A percentile compares a stretch with the other conserved stretches of the same genome.
These are phyloP conservation scores for Ia io DNA, from an alignment of 2,113 vertebrate species.

Conservation along the genomic window DNA sequence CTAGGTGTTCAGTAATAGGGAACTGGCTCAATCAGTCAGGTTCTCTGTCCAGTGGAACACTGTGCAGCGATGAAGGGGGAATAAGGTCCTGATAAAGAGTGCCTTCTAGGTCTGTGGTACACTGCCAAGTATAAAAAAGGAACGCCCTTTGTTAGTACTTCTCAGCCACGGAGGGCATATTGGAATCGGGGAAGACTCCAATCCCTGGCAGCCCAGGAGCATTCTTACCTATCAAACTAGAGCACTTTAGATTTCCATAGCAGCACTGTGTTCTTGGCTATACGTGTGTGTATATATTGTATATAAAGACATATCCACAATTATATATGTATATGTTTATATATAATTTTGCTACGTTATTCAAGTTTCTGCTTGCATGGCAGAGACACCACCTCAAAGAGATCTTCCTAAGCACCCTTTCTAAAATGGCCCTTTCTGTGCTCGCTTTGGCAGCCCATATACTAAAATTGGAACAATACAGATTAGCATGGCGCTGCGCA, in stretches of 20 bases:
- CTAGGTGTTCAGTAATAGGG: rapidly evolving
- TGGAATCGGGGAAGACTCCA: not conserved
- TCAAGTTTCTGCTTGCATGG: not conserved
- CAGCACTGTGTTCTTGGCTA: not conserved
- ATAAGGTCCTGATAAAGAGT: not conserved
- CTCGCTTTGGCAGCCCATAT: no score
- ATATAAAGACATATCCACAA: no score
- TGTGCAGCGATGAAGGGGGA: not conserved
- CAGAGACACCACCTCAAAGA: not conserved
- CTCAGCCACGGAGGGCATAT: not conserved
- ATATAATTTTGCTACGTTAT: not conserved
- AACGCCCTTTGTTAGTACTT: not conserved
- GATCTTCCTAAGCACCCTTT: not conserved
- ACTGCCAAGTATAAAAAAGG: not conserved
- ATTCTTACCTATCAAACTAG: not conserved
- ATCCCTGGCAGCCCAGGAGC: no score
- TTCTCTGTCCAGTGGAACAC: not conserved
- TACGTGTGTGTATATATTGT: not conserved
- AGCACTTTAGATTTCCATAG: not conserved
- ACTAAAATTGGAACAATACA: no score
- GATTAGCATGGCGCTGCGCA: no score
- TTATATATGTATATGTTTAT: not conserved
- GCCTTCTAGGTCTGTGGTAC: rapidly evolving
- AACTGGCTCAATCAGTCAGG: not conserved
- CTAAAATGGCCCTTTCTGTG: not conserved